Base-by-base conservation (phyloP, 2,888 invertebrate genomes). In the Cataglyphis cursor region DNA sequence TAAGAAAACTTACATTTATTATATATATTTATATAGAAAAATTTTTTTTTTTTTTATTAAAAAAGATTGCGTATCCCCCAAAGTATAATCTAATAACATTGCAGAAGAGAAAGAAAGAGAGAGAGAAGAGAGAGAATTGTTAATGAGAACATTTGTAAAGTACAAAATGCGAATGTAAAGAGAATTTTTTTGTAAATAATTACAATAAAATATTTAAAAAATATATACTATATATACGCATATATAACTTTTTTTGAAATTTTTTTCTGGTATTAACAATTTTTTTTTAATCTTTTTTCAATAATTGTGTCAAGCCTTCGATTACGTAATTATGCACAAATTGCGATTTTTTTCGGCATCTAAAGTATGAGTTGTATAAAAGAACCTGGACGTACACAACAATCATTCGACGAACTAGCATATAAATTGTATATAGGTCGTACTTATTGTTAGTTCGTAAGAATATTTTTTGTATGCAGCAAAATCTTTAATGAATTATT, bases 401-500 rank as follows among this genome's bases (percentile, higher is more conserved):
- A 86, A 90, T 90, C 90, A 86, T 85, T 80, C 81, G 86, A 83
- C 68, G 85, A 81, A 84, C 83, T 85, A 85, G 70, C 86, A 85
- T 81, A 78, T 86, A 88, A 85, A 81, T 44, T 85, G 85, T 90
- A 90, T 83, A 89, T 89, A 90, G 81, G 62, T 44, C 81, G 84
- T 87, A 83, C 62, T 65, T 90, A 28, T 28, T 28, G 28, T 28
- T 28, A 90, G 83, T 68, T 81, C 51, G 76, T 90, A 90, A 90
- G 86, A 68, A 83, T 90, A 90, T 90, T 89, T 90, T 90, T 90
- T 90, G 90, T 90, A 90, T 90, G 84, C 88, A 90, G 81, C 61
- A 70, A 74, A 89, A 82, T 84, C 66, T 59, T 64, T 81, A 83
- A 80, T 82, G 57, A 76, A 83, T 73, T 80, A 72, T 72, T 73